Evolutionary conservation across 2,113 vertebrate genomes (phyloP).

Genomic region (Daubentonia madagascariensis): DNA sequence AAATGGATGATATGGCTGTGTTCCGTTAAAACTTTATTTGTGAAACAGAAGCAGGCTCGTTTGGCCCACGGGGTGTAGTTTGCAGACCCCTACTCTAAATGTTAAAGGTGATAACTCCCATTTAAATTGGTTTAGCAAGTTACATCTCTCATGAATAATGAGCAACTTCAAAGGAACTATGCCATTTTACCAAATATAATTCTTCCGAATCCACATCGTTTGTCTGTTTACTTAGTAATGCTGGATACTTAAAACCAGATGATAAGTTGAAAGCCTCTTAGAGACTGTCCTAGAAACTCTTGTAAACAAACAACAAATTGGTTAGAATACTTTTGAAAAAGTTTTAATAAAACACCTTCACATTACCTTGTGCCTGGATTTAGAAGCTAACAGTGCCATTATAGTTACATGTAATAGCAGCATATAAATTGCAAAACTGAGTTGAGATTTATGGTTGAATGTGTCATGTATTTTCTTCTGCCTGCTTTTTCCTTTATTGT

Average conservation of each 20-base stretch:
- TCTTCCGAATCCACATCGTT: not conserved
- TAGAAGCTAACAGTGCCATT: not conserved
- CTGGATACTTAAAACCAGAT: too few species aligned
- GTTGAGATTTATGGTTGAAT: not conserved
- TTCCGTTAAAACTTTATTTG: accelerated
- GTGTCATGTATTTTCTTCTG: not conserved
- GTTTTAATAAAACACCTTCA: not conserved
- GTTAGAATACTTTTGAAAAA: not conserved
- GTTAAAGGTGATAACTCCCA: not conserved
- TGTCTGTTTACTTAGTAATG: not conserved
- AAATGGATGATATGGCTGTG: accelerated
- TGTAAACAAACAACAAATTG: not conserved
- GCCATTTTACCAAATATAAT: not conserved
- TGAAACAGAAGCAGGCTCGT: accelerated
- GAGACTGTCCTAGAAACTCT: not conserved
- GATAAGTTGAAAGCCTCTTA: not conserved
- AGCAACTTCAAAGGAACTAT: not conserved
- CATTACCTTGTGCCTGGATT: not conserved
- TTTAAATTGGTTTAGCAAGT: not conserved
- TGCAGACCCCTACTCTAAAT: not conserved
- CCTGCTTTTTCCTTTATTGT: not conserved
- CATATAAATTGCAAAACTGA: accelerated
- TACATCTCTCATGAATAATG: not conserved
- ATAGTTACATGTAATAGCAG: accelerated
- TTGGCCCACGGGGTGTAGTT: too few species aligned